Evolutionary conservation across 1,140 invertebrate genomes (phyloP), one percentile per base, ranked within the genome.

Genomic region (Zelostemma sp.): DNA sequence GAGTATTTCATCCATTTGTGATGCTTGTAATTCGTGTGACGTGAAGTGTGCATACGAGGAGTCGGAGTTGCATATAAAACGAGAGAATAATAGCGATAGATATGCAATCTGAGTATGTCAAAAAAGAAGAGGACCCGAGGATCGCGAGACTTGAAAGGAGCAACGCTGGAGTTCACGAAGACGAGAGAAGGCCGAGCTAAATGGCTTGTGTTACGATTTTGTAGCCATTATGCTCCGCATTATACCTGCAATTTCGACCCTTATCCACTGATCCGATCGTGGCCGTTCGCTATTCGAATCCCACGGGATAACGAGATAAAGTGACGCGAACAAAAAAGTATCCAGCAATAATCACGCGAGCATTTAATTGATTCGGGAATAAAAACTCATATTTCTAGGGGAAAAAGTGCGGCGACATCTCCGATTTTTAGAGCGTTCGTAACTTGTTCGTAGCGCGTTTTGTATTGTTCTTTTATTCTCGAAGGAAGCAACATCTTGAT

Each of bases 231-330:
- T 67, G 47, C 41, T 25, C 49, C 49, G 68, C 51, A 80, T 83
- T 83, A 83, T 85, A 85, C 83, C 83, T 83, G 82, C 78, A 84
- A 82, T 83, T 83, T 80, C 64, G 60, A 62, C 45, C 45, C 73
- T 77, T 83, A 84, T 85, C 83, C 57, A 28, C 60, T 50, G 64
- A 75, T 76, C 78, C 80, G 72, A 85, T 81, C 82, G 51, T 49
- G 21, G 35, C 51, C 54, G 70, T 47, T 65, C 33, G 51, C 18
- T 50, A 35, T 72, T 60, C 55, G 54, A 40, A 64, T 74, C 72
- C 61, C 67, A 66, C 55, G 67, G 59, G 47, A 73, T 72, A 57
- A 60, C 60, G 25, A 63, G 50, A 59, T 59, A 38, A 55, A 63
- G 58, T 63, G 63, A 62, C 58, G 31, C 21, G 53, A 62, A 68